Percentiles rank a stretch among this genome's conserved stretches.
These are phyloP conservation scores for Seira ritae DNA, from an alignment of 2,888 invertebrate species.

Conservation along the genomic window DNA sequence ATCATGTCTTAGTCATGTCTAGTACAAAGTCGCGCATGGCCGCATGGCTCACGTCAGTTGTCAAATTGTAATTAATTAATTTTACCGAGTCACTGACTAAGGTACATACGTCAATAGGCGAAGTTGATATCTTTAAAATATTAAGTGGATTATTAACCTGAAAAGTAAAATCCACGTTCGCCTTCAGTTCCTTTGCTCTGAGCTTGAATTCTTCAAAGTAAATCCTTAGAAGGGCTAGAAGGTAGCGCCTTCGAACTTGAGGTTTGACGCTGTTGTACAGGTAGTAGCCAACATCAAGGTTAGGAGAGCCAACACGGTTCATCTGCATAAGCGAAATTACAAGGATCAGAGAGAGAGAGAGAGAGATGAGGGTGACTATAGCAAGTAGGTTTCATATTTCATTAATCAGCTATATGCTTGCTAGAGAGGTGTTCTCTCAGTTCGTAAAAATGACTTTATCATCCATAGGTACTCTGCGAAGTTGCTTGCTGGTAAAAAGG, in stretches of 20 bases:
- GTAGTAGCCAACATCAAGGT: constrained; percentile 64
- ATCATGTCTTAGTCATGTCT: too few relatives aligned
- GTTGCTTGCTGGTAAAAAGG: too few relatives aligned
- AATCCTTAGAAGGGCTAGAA: constrained; percentile 45
- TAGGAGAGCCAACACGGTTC: constrained; percentile 66
- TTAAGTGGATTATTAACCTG: constrained; percentile 37
- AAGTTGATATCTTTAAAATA: neutral
- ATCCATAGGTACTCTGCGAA: too few relatives aligned
- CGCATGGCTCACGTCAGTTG: too few relatives aligned
- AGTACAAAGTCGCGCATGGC: too few relatives aligned
- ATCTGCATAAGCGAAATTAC: constrained; percentile 25
- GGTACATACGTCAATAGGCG: neutral
- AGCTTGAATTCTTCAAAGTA: constrained; percentile 62
- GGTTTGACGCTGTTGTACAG: constrained; percentile 64
- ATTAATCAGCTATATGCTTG: too few relatives aligned
- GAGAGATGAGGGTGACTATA: too few relatives aligned
- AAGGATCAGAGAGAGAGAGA: neutral
- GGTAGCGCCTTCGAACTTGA: constrained; percentile 46
- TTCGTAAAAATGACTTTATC: neutral
- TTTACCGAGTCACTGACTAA: neutral
- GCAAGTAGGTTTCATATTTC: too few relatives aligned
- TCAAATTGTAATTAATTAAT: neutral
- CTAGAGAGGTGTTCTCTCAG: neutral
- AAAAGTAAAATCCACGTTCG: constrained; percentile 55
- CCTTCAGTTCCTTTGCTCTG: constrained; percentile 49